These are phyloP conservation scores for Miichthys miiuy DNA, from an alignment of 2,797 vertebrate species.

Conservation along the genomic window DNA sequence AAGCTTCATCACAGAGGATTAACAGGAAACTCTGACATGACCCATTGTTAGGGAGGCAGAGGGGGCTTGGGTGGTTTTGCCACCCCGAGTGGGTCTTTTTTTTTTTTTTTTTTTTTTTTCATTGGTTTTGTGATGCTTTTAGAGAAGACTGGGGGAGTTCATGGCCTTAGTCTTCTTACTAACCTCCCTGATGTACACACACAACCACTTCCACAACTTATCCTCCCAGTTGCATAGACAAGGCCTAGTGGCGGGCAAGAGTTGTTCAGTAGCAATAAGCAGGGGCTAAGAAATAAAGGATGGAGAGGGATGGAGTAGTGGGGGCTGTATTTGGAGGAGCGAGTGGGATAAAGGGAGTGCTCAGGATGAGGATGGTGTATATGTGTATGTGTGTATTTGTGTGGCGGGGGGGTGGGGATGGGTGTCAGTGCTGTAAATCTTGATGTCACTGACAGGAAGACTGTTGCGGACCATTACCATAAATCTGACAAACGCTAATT, in stretches of 20 bases:
- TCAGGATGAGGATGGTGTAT: constrained; percentile 61
- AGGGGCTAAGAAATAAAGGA: constrained; percentile 51
- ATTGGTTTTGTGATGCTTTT: constrained; percentile 68
- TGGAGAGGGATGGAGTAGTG: constrained; percentile 24
- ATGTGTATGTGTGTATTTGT: constrained; percentile 73
- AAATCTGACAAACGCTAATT: constrained; percentile 99
- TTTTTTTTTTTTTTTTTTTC: constrained; percentile 62
- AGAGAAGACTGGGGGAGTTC: constrained; percentile 62
- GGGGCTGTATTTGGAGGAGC: constrained; percentile 44
- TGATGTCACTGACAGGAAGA: constrained; percentile 98
- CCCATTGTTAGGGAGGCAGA: constrained; percentile 78
- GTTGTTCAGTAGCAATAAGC: constrained; percentile 52
- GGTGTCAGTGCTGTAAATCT: constrained; percentile 92
- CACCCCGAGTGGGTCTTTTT: constrained; percentile 66
- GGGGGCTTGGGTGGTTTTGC: constrained; percentile 79
- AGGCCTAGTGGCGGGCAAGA: constrained; percentile 26
- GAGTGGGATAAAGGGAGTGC: constrained; percentile 52
- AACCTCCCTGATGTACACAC: constrained; percentile 49
- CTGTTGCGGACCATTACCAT: constrained; percentile 99
- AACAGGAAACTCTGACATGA: constrained; percentile 82
- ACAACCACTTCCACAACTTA: constrained; percentile 39
- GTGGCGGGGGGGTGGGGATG: constrained; percentile 57
- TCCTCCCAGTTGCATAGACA: constrained; percentile 33
- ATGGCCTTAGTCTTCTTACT: constrained; percentile 54
- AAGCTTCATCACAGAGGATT: constrained; percentile 83